Evolutionary conservation across 37 sponge, comb jelly and placozoan species (phyloP).

Genomic region (Theonella swinhoei): DNA sequence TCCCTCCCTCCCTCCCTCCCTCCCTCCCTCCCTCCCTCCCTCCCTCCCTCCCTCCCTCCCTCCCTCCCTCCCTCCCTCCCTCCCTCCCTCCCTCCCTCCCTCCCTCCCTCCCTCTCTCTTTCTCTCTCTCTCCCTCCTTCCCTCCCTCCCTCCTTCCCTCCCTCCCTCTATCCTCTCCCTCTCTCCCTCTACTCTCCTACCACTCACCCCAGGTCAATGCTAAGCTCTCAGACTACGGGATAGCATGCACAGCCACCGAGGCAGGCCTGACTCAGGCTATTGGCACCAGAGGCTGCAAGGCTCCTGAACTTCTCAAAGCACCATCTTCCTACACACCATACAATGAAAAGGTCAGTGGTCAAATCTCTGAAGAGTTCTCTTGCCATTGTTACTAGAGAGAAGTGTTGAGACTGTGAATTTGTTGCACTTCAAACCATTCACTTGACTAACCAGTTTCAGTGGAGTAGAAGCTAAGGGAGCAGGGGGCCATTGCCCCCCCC

Average conservation of each 20-base stretch:
- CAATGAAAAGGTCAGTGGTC: conserved; percentile 48
- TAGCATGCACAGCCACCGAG: conserved; percentile 75
- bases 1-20: background rate
- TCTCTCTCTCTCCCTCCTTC: conserved; percentile 17
- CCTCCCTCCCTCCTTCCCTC: conserved; percentile 18
- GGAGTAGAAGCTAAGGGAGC: too few relatives aligned
- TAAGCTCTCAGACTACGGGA: conserved; percentile 89
- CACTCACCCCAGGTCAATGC: conserved; percentile 60
- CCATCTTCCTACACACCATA: conserved; percentile 53
- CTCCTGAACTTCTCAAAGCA: conserved; percentile 75
- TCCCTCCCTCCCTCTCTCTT: conserved; percentile 26
- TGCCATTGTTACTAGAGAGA: too few relatives aligned
- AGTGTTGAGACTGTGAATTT: too few relatives aligned
- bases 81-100: conserved; percentile 33
- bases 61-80: conserved; percentile 19
- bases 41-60: background rate
- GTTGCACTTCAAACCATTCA: too few relatives aligned
- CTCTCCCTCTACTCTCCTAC: background rate
- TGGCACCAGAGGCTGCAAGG: conserved; percentile 83
- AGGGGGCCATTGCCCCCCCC: too few relatives aligned
- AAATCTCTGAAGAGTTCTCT: too few relatives aligned
- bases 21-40: background rate
- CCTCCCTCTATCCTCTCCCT: background rate
- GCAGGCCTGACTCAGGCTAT: conserved; percentile 60
- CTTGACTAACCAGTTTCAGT: too few relatives aligned